Evolutionary conservation across 2,797 vertebrate species (phyloP).

Genomic region (Meda fulgida): DNA sequence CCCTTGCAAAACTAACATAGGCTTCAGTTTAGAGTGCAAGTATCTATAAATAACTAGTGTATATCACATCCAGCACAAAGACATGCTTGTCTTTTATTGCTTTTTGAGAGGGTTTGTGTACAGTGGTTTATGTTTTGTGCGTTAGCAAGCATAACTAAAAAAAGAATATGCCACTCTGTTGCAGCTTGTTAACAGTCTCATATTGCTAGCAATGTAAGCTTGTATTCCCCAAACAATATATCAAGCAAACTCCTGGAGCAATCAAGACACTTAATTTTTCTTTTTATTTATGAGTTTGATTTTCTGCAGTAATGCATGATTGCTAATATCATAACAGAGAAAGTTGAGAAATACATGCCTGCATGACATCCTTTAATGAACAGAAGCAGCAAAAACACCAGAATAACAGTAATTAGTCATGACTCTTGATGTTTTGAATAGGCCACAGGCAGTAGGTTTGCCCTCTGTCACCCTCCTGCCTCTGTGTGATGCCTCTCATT

Average conservation of each 20-base stretch:
- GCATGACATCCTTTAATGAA: not conserved
- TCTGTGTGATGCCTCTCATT: conserved; percentile 1
- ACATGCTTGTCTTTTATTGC: conserved; percentile 2
- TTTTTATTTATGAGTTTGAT: not conserved
- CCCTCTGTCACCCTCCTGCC: not conserved
- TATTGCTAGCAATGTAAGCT: not conserved
- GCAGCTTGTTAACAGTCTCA: no score
- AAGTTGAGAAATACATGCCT: not conserved
- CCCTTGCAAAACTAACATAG: conserved; percentile 59
- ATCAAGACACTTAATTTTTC: not conserved
- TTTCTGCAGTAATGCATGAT: not conserved
- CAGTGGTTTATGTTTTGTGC: not conserved
- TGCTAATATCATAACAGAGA: not conserved
- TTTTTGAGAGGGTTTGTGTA: not conserved
- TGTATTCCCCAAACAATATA: not conserved
- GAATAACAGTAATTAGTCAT: not conserved
- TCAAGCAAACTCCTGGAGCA: not conserved
- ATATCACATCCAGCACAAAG: conserved; percentile 1
- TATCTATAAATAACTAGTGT: conserved; percentile 37
- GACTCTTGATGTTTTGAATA: conserved; percentile 1
- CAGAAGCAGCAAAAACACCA: not conserved
- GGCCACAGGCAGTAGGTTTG: not conserved
- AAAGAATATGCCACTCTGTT: not conserved
- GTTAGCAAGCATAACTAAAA: not conserved
- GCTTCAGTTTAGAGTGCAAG: conserved; percentile 28